These are phyloP conservation scores for Reinhardtius hippoglossoides DNA, from an alignment of 2,113 vertebrate genomes.

Conservation along the genomic window DNA sequence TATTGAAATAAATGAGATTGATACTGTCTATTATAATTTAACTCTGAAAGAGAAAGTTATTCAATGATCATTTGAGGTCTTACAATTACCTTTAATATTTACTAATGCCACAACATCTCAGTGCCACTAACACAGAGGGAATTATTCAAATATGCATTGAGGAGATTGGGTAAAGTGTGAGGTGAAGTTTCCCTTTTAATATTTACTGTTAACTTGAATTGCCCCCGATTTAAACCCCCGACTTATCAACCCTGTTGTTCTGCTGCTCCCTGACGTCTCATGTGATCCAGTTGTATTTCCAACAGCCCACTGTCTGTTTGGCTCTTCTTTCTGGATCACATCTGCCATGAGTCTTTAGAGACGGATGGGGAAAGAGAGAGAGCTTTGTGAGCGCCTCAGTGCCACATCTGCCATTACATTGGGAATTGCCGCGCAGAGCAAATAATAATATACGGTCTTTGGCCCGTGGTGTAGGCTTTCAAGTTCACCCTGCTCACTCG, in stretches of 20 bases:
- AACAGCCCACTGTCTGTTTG: slow-evolving; percentile 1
- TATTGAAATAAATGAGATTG: no score
- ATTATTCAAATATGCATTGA: background rate
- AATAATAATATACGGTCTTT: background rate
- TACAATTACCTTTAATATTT: no score
- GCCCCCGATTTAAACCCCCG: background rate
- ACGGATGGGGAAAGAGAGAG: background rate
- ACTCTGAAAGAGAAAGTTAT: no score
- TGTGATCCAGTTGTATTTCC: slow-evolving; percentile 29
- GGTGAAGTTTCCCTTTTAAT: background rate
- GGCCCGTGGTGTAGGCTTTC: background rate
- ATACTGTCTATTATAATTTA: no score
- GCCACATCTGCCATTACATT: slow-evolving; percentile 19
- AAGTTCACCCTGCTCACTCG: background rate
- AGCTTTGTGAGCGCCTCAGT: slow-evolving; percentile 7
- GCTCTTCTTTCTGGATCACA: slow-evolving; percentile 33
- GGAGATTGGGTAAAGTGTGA: background rate
- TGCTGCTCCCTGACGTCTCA: slow-evolving; percentile 7
- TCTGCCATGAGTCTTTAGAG: slow-evolving; percentile 2
- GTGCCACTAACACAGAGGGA: background rate
- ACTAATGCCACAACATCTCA: background rate
- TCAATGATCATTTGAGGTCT: no score
- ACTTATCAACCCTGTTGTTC: slow-evolving; percentile 5
- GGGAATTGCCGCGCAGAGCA: slow-evolving; percentile 15
- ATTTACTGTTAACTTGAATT: background rate